Percentiles rank a stretch among this genome's conserved stretches.
These are phyloP conservation scores for Ctenicera cuprea DNA, from an alignment of 2,888 invertebrate genomes.

Conservation along the genomic window DNA sequence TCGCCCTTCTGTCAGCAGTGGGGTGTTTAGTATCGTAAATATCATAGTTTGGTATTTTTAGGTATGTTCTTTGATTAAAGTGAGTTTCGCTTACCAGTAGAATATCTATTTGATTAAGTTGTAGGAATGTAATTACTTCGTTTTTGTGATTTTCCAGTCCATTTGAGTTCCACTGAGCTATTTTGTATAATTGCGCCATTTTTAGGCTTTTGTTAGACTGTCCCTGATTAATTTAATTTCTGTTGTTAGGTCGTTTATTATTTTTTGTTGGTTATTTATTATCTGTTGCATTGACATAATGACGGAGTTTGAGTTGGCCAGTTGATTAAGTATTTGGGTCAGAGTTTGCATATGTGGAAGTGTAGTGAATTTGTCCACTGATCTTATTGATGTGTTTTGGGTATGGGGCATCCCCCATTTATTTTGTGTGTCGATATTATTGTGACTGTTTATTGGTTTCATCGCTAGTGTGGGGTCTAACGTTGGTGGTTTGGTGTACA, in stretches of 20 bases:
- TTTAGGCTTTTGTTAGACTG: neutral
- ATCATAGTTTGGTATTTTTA: slow-evolving; percentile 8
- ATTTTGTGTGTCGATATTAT: neutral
- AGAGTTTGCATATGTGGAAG: slow-evolving; percentile 13
- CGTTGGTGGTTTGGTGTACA: too few relatives aligned
- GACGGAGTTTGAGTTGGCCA: slow-evolving; percentile 3
- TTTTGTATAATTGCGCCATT: slow-evolving; percentile 8
- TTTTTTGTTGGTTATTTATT: neutral
- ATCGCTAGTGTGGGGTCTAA: too few relatives aligned
- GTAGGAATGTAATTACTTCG: slow-evolving; percentile 13
- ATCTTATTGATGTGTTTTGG: neutral
- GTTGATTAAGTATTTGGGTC: slow-evolving; percentile 11
- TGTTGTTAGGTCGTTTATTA: slow-evolving; percentile 8
- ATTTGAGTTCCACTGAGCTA: slow-evolving; percentile 15
- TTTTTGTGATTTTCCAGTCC: slow-evolving; percentile 16
- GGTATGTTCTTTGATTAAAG: slow-evolving; percentile 15
- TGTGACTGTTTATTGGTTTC: too few relatives aligned
- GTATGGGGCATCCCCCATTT: neutral
- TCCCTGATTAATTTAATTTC: slow-evolving; percentile 12
- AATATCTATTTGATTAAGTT: slow-evolving; percentile 14
- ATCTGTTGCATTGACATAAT: slow-evolving; percentile 6
- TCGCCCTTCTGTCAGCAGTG: slow-evolving; percentile 9
- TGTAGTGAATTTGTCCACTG: neutral
- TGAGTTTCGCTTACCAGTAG: slow-evolving; percentile 18
- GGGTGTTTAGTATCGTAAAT: slow-evolving; percentile 25